A percentile compares a stretch with the other conserved stretches of the same genome.
phyloP scores from a whole-genome alignment of 2,797 vertebrate species.

The Silurus lanzhouensis region DNA sequence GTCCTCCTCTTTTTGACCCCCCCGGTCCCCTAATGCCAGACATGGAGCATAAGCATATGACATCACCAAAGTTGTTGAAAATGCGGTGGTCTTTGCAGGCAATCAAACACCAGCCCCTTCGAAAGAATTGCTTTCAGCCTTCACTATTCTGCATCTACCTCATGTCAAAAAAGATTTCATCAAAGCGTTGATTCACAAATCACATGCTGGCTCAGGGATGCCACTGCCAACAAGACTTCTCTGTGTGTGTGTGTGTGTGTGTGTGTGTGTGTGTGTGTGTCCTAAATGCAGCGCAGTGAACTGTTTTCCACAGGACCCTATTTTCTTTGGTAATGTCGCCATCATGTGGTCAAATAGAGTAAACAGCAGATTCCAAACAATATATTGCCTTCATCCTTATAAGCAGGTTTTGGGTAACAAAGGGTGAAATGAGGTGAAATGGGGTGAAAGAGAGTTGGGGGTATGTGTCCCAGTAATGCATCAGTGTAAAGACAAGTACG shows the following conservation, averaged over 20 bases:
- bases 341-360: constrained; percentile 9
- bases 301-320: not conserved
- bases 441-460: too few relatives aligned
- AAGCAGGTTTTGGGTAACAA: not conserved
- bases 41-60: not conserved
- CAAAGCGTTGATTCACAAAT: not conserved
- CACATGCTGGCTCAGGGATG: not conserved
- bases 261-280: not conserved
- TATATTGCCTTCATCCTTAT: too few relatives aligned
- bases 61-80: not conserved
- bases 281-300: not conserved
- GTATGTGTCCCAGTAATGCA: not conserved
- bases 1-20: not conserved
- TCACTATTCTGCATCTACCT: not conserved
- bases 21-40: not conserved
- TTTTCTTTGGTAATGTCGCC: constrained; percentile 5
- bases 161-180: not conserved
- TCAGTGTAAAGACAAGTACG: not conserved
- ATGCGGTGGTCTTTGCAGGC: too few relatives aligned
- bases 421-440: too few relatives aligned
- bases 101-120: not conserved
- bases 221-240: too few relatives aligned
- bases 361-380: too few relatives aligned
- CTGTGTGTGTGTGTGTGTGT: not conserved
- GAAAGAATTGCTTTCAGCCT: not conserved